Percentiles rank a stretch among this genome's conserved stretches.
Conservation (phyloP, 2,888 invertebrate genomes). For the Limulus polyphemus region DNA sequence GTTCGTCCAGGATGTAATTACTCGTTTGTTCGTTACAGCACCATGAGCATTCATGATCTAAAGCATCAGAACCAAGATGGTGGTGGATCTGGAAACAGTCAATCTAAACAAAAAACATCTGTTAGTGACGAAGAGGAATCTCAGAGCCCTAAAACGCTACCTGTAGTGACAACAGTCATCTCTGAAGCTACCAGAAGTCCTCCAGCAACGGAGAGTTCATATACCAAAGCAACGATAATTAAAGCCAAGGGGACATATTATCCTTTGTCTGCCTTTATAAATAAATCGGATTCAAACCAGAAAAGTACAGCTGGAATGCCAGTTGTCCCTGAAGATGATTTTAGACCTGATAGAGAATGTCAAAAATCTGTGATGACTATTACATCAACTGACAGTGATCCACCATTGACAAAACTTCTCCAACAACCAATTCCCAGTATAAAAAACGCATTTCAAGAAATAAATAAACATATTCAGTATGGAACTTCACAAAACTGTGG, state of each 20-base stretch:
- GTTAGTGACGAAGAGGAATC: constrained; percentile 13
- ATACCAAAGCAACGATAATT: constrained; percentile 47
- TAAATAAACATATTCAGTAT: constrained; percentile 41
- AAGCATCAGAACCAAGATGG: constrained; percentile 42
- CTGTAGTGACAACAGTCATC: not conserved
- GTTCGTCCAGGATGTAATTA: constrained; percentile 55
- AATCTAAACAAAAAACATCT: constrained; percentile 10
- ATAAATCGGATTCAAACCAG: not conserved
- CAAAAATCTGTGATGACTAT: not conserved
- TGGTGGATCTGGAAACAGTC: not conserved
- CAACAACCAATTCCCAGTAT: constrained; percentile 21
- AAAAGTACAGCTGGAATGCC: not conserved
- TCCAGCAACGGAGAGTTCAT: constrained; percentile 1
- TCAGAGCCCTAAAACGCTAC: constrained; percentile 9
- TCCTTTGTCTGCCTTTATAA: constrained; percentile 53
- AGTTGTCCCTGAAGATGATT: not conserved
- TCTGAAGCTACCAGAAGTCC: too few species aligned
- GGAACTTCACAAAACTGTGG: constrained; percentile 56
- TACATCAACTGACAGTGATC: constrained; percentile 6
- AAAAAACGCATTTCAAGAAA: constrained; percentile 15
- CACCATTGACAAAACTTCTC: constrained; percentile 16
- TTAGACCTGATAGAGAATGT: not conserved
- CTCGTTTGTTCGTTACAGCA: constrained; percentile 58
- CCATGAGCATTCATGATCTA: constrained; percentile 57
- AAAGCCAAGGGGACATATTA: constrained; percentile 86